These are phyloP conservation scores for Halcyon leucocephala DNA, from an alignment of 2,797 vertebrate genomes.

Conservation along the genomic window DNA sequence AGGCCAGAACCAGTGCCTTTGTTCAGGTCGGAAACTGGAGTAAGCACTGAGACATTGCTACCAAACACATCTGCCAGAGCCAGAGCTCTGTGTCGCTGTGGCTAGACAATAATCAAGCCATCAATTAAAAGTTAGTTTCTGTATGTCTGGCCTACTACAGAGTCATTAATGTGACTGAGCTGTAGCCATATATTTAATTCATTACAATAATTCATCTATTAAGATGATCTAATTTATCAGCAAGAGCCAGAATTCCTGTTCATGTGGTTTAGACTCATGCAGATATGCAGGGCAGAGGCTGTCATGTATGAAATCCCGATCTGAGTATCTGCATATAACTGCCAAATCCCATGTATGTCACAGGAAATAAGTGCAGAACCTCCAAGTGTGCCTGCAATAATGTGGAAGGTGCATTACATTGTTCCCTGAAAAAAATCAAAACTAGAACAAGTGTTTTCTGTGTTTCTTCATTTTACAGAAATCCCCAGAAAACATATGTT, in stretches of 20 bases:
- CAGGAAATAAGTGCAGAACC: neutral
- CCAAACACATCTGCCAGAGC: neutral
- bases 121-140: neutral
- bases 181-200: neutral
- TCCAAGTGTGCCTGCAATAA: neutral
- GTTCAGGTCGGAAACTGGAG: neutral
- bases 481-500: constrained; percentile 7
- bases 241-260: neutral
- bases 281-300: neutral
- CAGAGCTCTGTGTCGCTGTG: neutral
- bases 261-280: neutral
- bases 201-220: neutral
- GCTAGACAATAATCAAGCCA: neutral
- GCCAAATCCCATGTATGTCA: neutral
- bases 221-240: neutral
- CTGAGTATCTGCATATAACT: neutral
- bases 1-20: neutral
- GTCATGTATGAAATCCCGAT: neutral
- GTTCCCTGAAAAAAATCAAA: neutral
- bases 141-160: neutral
- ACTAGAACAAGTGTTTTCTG: neutral
- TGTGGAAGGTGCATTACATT: neutral
- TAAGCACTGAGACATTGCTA: neutral
- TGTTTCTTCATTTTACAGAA: neutral
- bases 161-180: neutral